phyloP scores from a whole-genome alignment of 2,888 invertebrate species.

The Drosophila cracens region DNA sequence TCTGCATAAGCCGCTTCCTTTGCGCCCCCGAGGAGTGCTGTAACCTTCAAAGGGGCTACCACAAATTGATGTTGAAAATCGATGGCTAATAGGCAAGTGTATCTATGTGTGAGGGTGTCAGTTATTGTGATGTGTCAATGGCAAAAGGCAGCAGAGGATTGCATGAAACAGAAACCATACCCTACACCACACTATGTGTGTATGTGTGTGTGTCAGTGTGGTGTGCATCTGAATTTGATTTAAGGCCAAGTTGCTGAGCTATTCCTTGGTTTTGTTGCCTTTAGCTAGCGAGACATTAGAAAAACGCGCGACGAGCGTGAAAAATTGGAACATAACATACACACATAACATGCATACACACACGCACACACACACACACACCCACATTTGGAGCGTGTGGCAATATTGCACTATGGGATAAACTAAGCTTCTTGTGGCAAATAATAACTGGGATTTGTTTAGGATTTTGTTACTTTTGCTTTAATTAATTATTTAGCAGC shows the following conservation, averaged over 20 bases:
- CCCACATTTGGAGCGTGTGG: slow-evolving; percentile 8
- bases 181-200: neutral
- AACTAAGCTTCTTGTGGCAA: neutral
- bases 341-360: slow-evolving; percentile 30
- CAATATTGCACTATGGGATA: neutral
- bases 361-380: slow-evolving; percentile 12
- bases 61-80: slow-evolving; percentile 73
- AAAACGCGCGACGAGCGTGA: slow-evolving; percentile 66
- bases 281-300: slow-evolving; percentile 59
- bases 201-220: slow-evolving; percentile 5
- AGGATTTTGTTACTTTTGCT: neutral
- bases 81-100: slow-evolving; percentile 70
- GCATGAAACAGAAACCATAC: slow-evolving; percentile 57
- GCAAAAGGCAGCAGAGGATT: slow-evolving; percentile 58
- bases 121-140: slow-evolving; percentile 70
- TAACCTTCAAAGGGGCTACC: slow-evolving; percentile 70
- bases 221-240: slow-evolving; percentile 68
- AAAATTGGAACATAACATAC: slow-evolving; percentile 45
- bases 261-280: slow-evolving; percentile 41
- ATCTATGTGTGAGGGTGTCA: slow-evolving; percentile 32
- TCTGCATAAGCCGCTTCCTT: slow-evolving; percentile 33
- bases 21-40: slow-evolving; percentile 6
- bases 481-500: neutral
- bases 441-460: neutral
- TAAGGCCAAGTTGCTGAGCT: slow-evolving; percentile 65